Percentiles rank a stretch among this genome's conserved stretches.
phyloP scores from a whole-genome alignment of 2,113 vertebrate species.

The Climacteris rufus region DNA sequence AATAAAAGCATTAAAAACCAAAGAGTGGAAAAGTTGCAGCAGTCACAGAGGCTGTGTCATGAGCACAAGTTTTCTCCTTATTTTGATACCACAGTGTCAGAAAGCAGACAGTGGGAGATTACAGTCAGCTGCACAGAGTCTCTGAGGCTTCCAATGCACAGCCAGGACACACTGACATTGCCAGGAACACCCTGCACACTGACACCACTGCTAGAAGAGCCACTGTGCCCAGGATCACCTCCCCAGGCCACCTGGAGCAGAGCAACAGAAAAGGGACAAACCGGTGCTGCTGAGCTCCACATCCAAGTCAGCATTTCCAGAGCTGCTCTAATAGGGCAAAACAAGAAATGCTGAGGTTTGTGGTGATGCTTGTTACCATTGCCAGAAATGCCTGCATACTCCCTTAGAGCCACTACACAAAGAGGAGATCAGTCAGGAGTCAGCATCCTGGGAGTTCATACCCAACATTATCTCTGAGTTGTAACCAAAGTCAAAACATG shows the following conservation, averaged over 20 bases:
- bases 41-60: background rate
- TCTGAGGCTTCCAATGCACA: background rate
- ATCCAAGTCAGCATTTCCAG: background rate
- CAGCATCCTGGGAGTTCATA: background rate
- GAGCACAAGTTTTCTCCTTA: background rate
- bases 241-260: background rate
- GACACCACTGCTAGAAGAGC: background rate
- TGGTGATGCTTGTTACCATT: rapidly evolving
- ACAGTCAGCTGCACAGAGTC: background rate
- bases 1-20: background rate
- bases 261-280: background rate
- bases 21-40: background rate
- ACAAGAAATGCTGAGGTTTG: background rate
- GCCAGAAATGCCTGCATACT: background rate
- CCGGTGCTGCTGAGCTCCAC: background rate
- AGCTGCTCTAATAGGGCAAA: background rate
- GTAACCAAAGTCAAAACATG: background rate
- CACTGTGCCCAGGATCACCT: background rate
- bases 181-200: background rate
- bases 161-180: background rate
- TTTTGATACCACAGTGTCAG: background rate
- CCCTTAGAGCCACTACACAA: background rate
- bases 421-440: background rate
- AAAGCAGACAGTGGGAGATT: background rate
- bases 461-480: background rate